Base-by-base conservation (phyloP, 2,888 invertebrate genomes). In the Melinaea marsaeus region DNA sequence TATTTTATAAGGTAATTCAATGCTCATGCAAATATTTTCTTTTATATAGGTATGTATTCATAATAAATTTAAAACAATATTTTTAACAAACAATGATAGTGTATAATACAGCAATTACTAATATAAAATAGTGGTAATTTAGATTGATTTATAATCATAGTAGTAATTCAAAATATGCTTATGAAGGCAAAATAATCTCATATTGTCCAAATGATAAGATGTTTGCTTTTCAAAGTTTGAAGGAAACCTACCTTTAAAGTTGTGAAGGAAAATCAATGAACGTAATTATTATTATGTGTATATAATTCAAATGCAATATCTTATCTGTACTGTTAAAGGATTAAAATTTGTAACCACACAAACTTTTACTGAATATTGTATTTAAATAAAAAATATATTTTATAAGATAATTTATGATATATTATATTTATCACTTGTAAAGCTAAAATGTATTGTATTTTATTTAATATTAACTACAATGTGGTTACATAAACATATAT, bases 271-370 rank as follows among this genome's bases (percentile, higher is more conserved):
- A 58, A 34, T 47, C 5, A 33, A 63, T n/a, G 11, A 32, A 60
- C 57, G 22, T 11, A 51, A 51, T 32, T 11, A 32, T 51, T 51
- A 42, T 9, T 22, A 9, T 42, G 9, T 42, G 9, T 3, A 42
- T 42, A 37, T 4, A 37, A 37, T 37, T 37, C 37, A 22, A 48
- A 13, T n/a, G 48, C 55, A 55, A 34, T 32, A 11, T 34, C 34
- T 55, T 55, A 55, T 55, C 55, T 55, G 33, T 13, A 54, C n/a
- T 64, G 35, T n/a, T 13, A 54, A 35, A 58, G 6, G 42, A 42
- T 58, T 13, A 63, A 22, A 57, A 13, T 55, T 48, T 46, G 47
- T 33, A 47, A 55, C 42, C 7, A 57, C 42, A 42, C 11, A 13
- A 7, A 2, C 1, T 32, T 51, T 51, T 5, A 3, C 4, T 32